Conservation (phyloP, 2,888 invertebrate species). For the Megamerina dolium region DNA sequence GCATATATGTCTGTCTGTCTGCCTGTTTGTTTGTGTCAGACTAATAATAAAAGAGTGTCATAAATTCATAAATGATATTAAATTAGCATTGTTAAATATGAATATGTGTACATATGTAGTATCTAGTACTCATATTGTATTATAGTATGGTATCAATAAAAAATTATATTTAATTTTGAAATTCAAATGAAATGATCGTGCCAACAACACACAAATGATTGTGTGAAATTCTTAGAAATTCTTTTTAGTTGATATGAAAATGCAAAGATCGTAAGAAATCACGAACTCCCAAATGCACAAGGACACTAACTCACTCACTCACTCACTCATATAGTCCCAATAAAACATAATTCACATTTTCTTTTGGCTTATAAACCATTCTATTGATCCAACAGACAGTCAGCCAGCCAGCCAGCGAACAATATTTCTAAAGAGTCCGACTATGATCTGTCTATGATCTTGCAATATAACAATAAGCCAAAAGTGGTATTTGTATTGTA, state of each 20-base stretch:
- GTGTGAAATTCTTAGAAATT: no score
- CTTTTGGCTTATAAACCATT: no score
- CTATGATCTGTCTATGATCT: slow-evolving; percentile 1
- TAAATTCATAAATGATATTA: slow-evolving; percentile 14
- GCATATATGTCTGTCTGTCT: background rate
- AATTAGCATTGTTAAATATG: slow-evolving; percentile 3
- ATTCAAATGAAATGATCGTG: slow-evolving; percentile 8
- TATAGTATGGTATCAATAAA: no score
- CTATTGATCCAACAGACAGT: no score
- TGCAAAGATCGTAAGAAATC: no score
- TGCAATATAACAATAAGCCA: background rate
- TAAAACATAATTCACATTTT: slow-evolving; percentile 40
- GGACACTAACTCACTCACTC: slow-evolving; percentile 6
- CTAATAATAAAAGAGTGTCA: slow-evolving; percentile 15
- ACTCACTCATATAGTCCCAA: slow-evolving; percentile 38
- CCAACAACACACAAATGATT: no score
- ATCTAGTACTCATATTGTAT: background rate
- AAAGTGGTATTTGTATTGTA: no score
- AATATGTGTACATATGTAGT: background rate
- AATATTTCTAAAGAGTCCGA: no score
- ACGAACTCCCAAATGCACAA: no score
- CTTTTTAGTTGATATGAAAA: background rate
- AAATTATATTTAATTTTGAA: no score
- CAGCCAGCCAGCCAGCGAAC: no score
- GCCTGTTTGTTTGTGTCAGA: background rate